These are phyloP conservation scores for Alosa sapidissima DNA, from an alignment of 2,797 vertebrate genomes.

Conservation along the genomic window DNA sequence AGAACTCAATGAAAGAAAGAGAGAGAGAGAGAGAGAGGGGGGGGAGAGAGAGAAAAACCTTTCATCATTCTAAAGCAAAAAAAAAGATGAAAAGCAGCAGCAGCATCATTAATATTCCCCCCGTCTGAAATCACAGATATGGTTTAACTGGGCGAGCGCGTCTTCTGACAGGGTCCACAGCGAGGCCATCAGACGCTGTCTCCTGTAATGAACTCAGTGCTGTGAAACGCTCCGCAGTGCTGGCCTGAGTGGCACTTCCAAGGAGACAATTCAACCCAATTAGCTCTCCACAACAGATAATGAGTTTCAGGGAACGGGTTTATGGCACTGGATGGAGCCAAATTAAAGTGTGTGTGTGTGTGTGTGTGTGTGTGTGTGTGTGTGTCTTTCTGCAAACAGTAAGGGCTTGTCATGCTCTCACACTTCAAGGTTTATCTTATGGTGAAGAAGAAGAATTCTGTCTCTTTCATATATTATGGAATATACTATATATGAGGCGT, in stretches of 20 bases:
- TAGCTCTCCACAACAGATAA: background rate
- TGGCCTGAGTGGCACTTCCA: background rate
- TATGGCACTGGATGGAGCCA: background rate
- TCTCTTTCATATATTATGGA: no score
- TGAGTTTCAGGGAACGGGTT: background rate
- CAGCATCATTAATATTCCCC: background rate
- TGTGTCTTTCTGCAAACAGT: no score
- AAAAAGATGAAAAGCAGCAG: background rate
- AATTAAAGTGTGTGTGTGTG: no score
- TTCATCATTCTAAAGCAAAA: background rate
- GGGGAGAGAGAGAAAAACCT: background rate
- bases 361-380: no score
- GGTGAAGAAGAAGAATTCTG: no score
- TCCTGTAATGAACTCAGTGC: background rate
- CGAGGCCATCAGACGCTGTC: background rate
- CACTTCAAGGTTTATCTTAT: no score
- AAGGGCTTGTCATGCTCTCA: no score
- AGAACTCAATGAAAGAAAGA: background rate
- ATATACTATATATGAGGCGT: no score
- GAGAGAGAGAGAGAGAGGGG: background rate
- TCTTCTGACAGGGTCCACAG: background rate
- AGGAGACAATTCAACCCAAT: background rate
- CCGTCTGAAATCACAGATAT: background rate
- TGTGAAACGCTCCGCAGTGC: background rate
- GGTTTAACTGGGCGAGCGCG: background rate